These are phyloP conservation scores for Nephrotoma guestfalica DNA, from an alignment of 2,888 invertebrate species.

Conservation along the genomic window DNA sequence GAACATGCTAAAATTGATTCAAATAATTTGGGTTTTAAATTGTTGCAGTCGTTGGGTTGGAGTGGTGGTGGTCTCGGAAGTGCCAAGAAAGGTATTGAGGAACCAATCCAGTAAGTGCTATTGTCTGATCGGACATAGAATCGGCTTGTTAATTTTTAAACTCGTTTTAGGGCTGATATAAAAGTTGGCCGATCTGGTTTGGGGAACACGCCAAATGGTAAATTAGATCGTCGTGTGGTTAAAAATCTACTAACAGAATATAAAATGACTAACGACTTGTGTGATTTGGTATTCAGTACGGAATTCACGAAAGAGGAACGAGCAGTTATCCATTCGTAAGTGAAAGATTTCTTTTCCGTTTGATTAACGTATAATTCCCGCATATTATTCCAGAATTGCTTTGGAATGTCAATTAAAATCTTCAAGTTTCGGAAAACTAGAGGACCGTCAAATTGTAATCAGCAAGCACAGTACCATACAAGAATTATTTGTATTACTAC, in stretches of 20 bases:
- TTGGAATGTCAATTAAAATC: slow-evolving; percentile 34
- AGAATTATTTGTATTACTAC: not conserved
- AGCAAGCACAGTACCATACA: slow-evolving; percentile 16
- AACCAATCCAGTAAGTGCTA: slow-evolving; percentile 36
- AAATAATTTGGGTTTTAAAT: slow-evolving; percentile 32
- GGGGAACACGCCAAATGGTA: slow-evolving; percentile 18
- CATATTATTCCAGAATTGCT: slow-evolving; percentile 25
- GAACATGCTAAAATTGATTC: slow-evolving; percentile 21
- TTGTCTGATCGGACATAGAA: not conserved
- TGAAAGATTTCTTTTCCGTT: not conserved
- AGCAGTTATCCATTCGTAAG: slow-evolving; percentile 40
- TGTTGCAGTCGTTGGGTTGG: slow-evolving; percentile 61
- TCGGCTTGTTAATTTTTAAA: not conserved
- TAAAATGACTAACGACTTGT: slow-evolving; percentile 34
- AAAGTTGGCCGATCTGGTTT: slow-evolving; percentile 27
- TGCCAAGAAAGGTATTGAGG: slow-evolving; percentile 44
- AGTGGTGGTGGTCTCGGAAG: slow-evolving; percentile 52
- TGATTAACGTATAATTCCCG: not conserved
- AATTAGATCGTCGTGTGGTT: slow-evolving; percentile 20
- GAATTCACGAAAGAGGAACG: slow-evolving; percentile 52
- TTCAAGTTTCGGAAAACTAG: slow-evolving; percentile 36
- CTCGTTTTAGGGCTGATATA: slow-evolving; percentile 21
- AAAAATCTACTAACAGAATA: slow-evolving; percentile 28
- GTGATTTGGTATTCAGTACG: slow-evolving; percentile 39
- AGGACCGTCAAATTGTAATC: slow-evolving; percentile 26